Evolutionary conservation across 2,888 invertebrate species (phyloP), one percentile per base, ranked within the genome.

Genomic region (Agriopis aurantiaria): DNA sequence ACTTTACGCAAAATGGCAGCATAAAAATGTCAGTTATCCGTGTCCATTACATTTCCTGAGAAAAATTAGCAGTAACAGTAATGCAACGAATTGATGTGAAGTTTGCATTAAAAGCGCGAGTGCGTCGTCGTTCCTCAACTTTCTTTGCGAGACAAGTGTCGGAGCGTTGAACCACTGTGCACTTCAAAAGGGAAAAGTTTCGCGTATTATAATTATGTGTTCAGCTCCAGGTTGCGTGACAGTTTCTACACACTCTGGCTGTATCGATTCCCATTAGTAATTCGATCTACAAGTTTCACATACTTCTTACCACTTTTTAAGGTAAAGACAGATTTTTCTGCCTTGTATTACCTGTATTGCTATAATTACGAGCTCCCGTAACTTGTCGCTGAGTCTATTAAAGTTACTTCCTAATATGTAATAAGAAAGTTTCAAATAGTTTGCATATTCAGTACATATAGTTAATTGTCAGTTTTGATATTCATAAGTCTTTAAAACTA

Each of bases 161-260:
- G 75, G 89, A 83, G 78, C 90, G 79, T 85, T 88, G 86, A 88
- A 85, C 88, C 77, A 79, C 77, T 82, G 33, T 33, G 5, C 78
- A 78, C 78, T 82, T 83, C 81, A 81, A 82, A 87, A 86, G 85
- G 86, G 89, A 90, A 90, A 90, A 88, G 83, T 84, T 82, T 51
- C 66, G 65, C 76, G 71, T 68, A 33, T 33, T 33, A 33, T 33
- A n/a, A 23, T 23, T 23, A 73, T 80, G 78, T 78, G 75, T 80
- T 75, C 75, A 76, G 73, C 74, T 74, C 76, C 45, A 70, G 65
- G 55, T 62, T 55, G 43, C 14, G n/a, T 10, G 33, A 46, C 40
- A 61, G 75, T 73, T 46, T 58, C 53, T 66, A 72, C 73, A n/a
- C 51, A 51, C 14, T 49, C 55, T 53, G 58, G 66, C 41, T 64